Conservation (phyloP, 2,113 vertebrate genomes). For the Pantherophis guttatus region DNA sequence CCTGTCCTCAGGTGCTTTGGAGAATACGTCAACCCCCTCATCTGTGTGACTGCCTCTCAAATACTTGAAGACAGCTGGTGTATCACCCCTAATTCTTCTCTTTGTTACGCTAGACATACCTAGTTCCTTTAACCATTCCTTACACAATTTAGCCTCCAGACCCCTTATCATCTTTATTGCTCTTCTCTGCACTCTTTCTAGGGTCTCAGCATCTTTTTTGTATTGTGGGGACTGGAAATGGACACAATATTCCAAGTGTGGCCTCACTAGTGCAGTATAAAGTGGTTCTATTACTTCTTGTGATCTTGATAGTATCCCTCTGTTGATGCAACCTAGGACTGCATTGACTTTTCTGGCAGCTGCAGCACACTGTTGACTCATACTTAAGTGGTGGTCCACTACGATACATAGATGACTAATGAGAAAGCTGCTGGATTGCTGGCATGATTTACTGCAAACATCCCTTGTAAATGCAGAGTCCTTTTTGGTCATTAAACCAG, state of each 20-base stretch:
- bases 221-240: not conserved
- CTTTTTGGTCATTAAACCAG: slow-evolving; percentile 9
- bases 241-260: not conserved
- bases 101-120: not conserved
- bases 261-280: not conserved
- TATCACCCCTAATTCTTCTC: not conserved
- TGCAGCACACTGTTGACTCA: not conserved
- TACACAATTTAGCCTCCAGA: not conserved
- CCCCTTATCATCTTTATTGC: not conserved
- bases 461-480: not conserved
- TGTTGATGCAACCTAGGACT: not conserved
- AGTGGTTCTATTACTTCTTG: not conserved
- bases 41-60: not conserved
- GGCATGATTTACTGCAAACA: slow-evolving; percentile 2
- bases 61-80: not conserved
- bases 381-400: not conserved
- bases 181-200: not conserved
- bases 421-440: not conserved
- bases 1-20: not conserved
- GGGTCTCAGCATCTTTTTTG: not conserved
- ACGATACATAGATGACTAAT: not conserved
- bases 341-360: not conserved
- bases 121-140: not conserved
- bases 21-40: not conserved
- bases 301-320: not conserved